Evolutionary conservation across 1,140 invertebrate species (phyloP).

Genomic region (Myzus persicae): DNA sequence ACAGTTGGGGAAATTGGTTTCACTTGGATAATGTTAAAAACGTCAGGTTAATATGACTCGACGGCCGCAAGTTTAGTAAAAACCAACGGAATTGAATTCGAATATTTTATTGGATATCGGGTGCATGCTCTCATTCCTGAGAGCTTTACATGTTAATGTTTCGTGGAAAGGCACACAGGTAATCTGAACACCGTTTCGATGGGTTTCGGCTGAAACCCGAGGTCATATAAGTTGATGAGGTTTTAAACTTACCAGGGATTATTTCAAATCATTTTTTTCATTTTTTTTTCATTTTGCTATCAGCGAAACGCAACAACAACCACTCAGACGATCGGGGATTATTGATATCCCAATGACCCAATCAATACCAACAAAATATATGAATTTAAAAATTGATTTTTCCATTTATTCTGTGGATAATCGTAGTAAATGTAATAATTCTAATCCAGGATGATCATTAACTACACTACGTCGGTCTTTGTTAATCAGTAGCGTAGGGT

Average conservation of each 20-base stretch:
- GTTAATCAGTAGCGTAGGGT: neutral
- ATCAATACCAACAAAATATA: neutral
- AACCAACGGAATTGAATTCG: constrained; percentile 13
- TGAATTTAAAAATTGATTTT: neutral
- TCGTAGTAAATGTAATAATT: neutral
- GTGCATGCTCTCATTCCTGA: neutral
- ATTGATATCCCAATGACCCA: neutral
- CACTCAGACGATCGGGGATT: neutral
- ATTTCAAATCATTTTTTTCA: neutral
- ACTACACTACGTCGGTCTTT: neutral
- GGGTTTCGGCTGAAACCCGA: neutral
- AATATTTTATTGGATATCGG: constrained; percentile 14
- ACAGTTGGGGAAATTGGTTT: neutral
- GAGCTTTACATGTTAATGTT: neutral
- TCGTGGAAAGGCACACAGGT: neutral
- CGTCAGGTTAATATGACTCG: neutral
- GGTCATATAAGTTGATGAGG: neutral
- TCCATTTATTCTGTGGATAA: neutral
- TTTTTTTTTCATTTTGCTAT: neutral
- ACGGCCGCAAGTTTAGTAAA: neutral
- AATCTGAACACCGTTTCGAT: neutral
- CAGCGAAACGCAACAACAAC: neutral
- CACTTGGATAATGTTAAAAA: neutral
- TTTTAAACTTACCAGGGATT: neutral
- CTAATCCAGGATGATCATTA: neutral